phyloP scores from a whole-genome alignment of 2,797 vertebrate genomes.

The Glyptemys insculpta region DNA sequence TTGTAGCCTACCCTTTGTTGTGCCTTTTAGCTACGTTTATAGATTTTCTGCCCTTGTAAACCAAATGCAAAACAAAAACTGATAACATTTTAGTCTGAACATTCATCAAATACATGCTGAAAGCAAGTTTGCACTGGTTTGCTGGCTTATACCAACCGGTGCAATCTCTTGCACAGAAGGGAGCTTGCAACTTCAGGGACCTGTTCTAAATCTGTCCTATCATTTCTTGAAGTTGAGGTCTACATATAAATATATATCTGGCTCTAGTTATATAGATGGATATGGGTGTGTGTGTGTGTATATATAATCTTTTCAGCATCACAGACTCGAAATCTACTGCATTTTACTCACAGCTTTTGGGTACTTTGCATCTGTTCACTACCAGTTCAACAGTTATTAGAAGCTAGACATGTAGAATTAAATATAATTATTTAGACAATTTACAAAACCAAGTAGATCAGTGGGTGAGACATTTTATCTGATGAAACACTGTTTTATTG shows the following conservation, averaged over 20 bases:
- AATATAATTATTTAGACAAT: slow-evolving; percentile 33
- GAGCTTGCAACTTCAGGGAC: slow-evolving; percentile 7
- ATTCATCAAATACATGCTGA: slow-evolving; percentile 19
- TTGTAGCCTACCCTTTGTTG: slow-evolving; percentile 54
- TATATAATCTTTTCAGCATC: neutral
- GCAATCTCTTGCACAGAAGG: slow-evolving; percentile 27
- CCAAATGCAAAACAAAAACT: slow-evolving; percentile 20
- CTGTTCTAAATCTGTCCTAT: rapidly evolving
- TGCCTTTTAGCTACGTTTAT: slow-evolving; percentile 36
- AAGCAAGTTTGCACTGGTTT: slow-evolving; percentile 28
- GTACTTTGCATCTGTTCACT: slow-evolving; percentile 43
- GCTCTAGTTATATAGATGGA: slow-evolving; percentile 3
- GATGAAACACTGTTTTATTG: slow-evolving; percentile 22
- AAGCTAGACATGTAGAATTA: neutral
- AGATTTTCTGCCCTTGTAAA: slow-evolving; percentile 26
- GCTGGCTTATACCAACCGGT: neutral
- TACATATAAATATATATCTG: neutral
- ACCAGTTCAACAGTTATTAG: slow-evolving; percentile 15
- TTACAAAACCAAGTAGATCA: neutral
- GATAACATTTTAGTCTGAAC: slow-evolving; percentile 53
- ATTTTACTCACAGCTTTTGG: neutral
- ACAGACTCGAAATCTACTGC: slow-evolving; percentile 21
- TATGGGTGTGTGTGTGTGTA: neutral
- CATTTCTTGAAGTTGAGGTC: neutral
- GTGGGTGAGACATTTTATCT: slow-evolving; percentile 29